Percentiles rank a stretch among this genome's conserved stretches.
Evolutionary conservation across 23 tunicate genomes (phyloP).

Genomic region (Botrylloides violaceus): DNA sequence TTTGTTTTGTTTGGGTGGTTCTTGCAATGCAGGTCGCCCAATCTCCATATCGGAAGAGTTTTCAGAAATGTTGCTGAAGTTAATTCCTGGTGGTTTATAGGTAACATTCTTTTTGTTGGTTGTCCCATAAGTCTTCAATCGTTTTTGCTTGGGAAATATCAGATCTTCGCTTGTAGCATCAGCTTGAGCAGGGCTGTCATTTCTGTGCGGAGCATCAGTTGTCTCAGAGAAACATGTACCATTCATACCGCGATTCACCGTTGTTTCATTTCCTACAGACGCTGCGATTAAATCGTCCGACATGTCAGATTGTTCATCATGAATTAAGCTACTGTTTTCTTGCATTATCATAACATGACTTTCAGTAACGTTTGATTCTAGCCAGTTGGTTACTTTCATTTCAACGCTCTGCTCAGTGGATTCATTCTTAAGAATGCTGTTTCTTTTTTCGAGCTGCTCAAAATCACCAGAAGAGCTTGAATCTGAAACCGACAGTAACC

Average conservation of each 20-base stretch:
- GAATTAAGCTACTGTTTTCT: too few species aligned
- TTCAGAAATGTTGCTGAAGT: background rate
- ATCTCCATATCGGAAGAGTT: background rate
- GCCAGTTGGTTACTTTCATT: background rate
- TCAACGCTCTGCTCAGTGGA: background rate
- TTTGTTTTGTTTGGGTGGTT: background rate
- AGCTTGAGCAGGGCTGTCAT: background rate
- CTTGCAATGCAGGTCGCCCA: too few species aligned
- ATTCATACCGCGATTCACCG: too few species aligned
- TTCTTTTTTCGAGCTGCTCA: background rate
- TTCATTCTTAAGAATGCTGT: background rate
- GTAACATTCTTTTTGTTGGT: background rate
- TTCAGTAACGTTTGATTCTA: background rate
- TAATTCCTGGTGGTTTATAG: background rate
- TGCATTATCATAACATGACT: too few species aligned
- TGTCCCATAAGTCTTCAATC: background rate
- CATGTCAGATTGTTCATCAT: background rate
- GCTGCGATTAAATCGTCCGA: background rate
- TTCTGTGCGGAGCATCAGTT: background rate
- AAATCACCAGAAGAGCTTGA: background rate
- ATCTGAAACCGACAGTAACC: background rate
- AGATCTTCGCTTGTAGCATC: background rate
- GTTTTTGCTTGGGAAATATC: background rate
- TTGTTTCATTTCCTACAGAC: too few species aligned
- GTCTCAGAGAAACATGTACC: too few species aligned